Evolutionary conservation across 2,888 invertebrate genomes (phyloP).

Genomic region (Steinernema scapterisci): DNA sequence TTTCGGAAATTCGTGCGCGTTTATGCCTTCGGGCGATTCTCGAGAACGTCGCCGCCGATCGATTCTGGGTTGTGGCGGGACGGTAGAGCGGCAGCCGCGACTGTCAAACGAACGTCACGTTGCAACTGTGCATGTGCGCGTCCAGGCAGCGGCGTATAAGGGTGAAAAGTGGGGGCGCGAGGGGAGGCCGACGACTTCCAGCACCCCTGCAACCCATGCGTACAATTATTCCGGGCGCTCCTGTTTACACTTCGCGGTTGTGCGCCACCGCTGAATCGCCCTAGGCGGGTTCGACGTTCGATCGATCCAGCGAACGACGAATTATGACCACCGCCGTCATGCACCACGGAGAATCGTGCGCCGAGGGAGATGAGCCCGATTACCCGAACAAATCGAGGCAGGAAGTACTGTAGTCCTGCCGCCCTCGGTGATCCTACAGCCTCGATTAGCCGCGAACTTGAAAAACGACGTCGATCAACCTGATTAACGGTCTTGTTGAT

Average conservation of each 20-base stretch:
- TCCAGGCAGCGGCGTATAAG: not conserved
- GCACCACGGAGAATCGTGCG: not conserved
- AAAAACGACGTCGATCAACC: too few relatives aligned
- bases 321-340: not conserved
- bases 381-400: constrained; percentile 1
- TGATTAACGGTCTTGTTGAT: too few relatives aligned
- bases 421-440: too few relatives aligned
- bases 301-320: constrained; percentile 24
- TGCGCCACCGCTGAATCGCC: constrained; percentile 20
- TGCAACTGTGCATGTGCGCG: constrained; percentile 32
- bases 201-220: not conserved
- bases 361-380: constrained; percentile 17
- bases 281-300: constrained; percentile 28
- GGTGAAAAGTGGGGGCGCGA: not conserved
- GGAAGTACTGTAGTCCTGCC: too few relatives aligned
- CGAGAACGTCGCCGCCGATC: constrained; percentile 23
- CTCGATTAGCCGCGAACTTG: too few relatives aligned
- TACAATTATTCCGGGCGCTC: not conserved
- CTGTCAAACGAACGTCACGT: constrained; percentile 28
- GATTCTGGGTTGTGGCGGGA: constrained; percentile 2
- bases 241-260: constrained; percentile 10
- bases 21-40: not conserved
- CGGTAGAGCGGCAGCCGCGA: constrained; percentile 9
- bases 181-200: not conserved
- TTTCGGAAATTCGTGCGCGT: not conserved